Evolutionary conservation across 2,888 invertebrate species (phyloP), one percentile per base, ranked within the genome.

Genomic region (Leucoma salicis): DNA sequence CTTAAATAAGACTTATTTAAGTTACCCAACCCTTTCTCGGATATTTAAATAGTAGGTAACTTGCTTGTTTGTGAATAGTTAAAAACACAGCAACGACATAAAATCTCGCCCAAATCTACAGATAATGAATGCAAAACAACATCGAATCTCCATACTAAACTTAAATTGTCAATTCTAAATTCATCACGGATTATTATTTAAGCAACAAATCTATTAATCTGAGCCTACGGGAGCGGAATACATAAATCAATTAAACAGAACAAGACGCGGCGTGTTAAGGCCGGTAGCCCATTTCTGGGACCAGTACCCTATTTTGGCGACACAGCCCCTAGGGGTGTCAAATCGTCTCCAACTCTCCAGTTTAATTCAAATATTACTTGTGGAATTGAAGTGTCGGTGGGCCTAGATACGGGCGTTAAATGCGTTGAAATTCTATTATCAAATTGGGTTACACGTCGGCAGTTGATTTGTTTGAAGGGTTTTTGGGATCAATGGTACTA

Each of bases 351-450:
- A 35, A 31, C 27, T 43, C 44, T 78, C 72, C 67, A 66, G 74
- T 74, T 82, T 82, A 82, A 85, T 83, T 85, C 84, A 78, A 81
- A 86, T 85, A 85, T 85, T 82, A 82, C 83, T 85, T 80, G 82
- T 74, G 78, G 80, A 78, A 83, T 79, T 81, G 78, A 78, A 78
- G 77, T 68, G 63, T 66, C 42, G 62, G 71, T 69, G 39, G 69
- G 74, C 77, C 74, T 62, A 66, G 35, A 47, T 70, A 53, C 34
- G 42, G 47, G 29, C 55, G 42, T 60, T 49, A 53, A 59, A 60
- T 60, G 53, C 57, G 44, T 40, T 32, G 40, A 44, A 54, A 57
- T 53, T 53, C 55, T 55, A 60, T 61, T 61, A 57, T 55, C 42
- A 61, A 61, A 57, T 55, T 46, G 42, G 39, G 46, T 61, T 60